These are phyloP conservation scores for Lineus longissimus DNA, from an alignment of 1,140 invertebrate species.

Conservation along the genomic window DNA sequence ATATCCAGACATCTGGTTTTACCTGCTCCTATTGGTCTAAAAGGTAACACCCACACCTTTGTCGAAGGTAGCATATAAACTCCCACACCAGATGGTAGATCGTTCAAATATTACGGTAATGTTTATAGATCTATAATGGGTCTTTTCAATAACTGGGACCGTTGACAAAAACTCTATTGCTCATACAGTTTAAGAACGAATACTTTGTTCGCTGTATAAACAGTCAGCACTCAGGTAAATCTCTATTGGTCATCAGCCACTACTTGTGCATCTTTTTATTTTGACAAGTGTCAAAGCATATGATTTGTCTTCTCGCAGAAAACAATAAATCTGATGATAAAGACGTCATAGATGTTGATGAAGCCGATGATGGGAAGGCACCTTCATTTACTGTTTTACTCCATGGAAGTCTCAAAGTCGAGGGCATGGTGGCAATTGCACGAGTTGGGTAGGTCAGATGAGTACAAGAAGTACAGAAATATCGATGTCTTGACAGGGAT, in stretches of 20 bases:
- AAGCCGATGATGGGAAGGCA: conserved; percentile 73
- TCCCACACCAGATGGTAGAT: no score
- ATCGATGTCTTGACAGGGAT: conserved; percentile 58
- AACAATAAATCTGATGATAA: conserved; percentile 7
- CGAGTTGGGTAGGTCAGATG: conserved; percentile 59
- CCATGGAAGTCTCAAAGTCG: conserved; percentile 85
- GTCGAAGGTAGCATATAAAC: not conserved
- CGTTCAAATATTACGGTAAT: no score
- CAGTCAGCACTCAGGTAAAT: no score
- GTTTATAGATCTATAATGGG: no score
- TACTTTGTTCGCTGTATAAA: no score
- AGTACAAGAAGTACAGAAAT: not conserved
- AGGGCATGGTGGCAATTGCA: conserved; percentile 56
- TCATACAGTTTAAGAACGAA: no score
- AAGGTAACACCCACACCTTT: not conserved
- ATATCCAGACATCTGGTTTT: conserved; percentile 85
- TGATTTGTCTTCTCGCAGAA: conserved; percentile 54
- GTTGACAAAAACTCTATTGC: no score
- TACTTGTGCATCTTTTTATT: no score
- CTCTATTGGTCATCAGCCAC: no score
- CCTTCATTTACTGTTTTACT: conserved; percentile 90
- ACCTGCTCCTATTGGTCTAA: conserved; percentile 58
- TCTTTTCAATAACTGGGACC: no score
- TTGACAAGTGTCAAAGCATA: no score
- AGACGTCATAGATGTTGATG: conserved; percentile 51